Base-by-base conservation (phyloP, 2,797 vertebrate genomes). In the Eptatretus atami region DNA sequence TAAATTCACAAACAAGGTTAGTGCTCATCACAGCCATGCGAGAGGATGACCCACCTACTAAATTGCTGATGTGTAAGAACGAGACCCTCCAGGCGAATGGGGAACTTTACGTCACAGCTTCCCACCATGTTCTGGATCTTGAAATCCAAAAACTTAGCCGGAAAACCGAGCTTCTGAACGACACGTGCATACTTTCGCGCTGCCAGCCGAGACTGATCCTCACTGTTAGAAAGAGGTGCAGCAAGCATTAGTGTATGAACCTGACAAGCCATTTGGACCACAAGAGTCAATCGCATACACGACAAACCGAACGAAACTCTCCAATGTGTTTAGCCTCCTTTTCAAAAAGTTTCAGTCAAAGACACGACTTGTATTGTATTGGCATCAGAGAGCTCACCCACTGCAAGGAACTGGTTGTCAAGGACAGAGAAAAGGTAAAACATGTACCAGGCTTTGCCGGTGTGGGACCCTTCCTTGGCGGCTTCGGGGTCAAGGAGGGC, bases 61-160 rank as follows among this genome's bases (percentile, higher is more conserved):
- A 94, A 94, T 72, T 92, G 87, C 66, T 82, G 84, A 69, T 96
- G 87, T 15, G 81, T 83, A 53, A 93, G 76, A n/a, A 85, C 82
- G 71, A 95, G 74, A 9, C 82, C 81, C 68, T 96, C 90, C 70
- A 96, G 73, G 3, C 81, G 75, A 72, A 95, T 92, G 64, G 86
- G 79, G 68, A 96, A 96, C 67, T 75, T 82, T 25, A 96, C 86
- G 0, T 96, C 90, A 63, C 88, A 95, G 73, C 84, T 95, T 15
- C 81, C 90, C 70, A 96, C 90, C 83, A 95, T 93, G 71, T 95
- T 96, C 76, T 96, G 86, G 69, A 96, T 86, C 73, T 92, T 96
- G 68, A 96, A 96, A 72, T 92, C 83, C 57, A 95, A 73, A 73
- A 96, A 95, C 69, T 80, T 84, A 63, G 84, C 87, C 1, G 87